phyloP scores from a whole-genome alignment of 2,113 vertebrate species.

The Chitala chitala region DNA sequence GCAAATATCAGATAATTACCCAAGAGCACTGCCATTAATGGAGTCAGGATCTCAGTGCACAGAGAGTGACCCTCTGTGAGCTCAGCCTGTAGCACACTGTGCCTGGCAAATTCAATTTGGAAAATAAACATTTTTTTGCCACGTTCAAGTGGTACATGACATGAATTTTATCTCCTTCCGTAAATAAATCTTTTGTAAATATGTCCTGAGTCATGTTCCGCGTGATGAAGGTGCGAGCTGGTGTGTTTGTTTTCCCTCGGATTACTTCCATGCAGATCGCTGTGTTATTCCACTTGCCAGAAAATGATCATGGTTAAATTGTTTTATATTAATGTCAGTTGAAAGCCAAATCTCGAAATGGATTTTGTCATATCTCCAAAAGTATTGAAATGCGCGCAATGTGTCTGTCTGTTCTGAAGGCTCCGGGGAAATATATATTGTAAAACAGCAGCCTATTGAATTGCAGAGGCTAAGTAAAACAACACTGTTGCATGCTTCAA shows the following conservation, averaged over 20 bases:
- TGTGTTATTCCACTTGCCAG: background rate
- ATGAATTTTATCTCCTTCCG: background rate
- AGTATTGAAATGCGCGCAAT: background rate
- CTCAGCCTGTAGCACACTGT: background rate
- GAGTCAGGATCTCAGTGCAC: background rate
- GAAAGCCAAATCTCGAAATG: background rate
- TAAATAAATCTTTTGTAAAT: conserved; percentile 4
- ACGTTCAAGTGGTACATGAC: background rate
- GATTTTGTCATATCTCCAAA: background rate
- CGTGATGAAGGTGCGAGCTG: background rate
- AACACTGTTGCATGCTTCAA: background rate
- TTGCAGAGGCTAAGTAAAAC: background rate
- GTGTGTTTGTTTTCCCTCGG: background rate
- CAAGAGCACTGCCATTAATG: background rate
- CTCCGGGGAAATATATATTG: background rate
- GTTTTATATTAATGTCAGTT: background rate
- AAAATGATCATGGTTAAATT: background rate
- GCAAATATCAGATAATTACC: background rate
- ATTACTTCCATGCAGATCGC: background rate
- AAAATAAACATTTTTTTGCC: conserved; percentile 7
- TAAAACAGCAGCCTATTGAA: background rate
- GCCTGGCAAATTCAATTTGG: background rate
- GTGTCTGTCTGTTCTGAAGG: background rate
- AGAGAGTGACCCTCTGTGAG: background rate
- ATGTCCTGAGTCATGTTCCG: background rate